Evolutionary conservation across 2,113 vertebrate species (phyloP), one percentile per base, ranked within the genome.

Genomic region (Passer domesticus): DNA sequence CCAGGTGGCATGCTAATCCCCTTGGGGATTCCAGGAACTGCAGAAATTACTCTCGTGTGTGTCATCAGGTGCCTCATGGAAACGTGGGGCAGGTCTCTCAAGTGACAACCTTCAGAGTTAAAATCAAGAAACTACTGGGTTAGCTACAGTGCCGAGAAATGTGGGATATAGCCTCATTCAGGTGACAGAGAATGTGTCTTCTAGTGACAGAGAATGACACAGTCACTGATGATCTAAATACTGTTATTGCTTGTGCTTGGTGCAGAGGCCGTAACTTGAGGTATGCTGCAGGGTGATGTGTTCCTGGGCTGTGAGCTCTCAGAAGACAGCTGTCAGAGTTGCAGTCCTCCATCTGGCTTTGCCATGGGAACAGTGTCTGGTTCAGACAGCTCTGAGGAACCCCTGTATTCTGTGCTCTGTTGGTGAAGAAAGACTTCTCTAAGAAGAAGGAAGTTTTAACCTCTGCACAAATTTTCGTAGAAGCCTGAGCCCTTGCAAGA

Each of bases 231-330:
- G 6, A 1, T 47, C 47, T 55, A 24, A 79, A 56, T 1, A 2
- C 22, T 58, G 0, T 22, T 3, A 0, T 7, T 21, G 52, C 55
- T 59, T 77, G 79, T 33, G 50, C 78, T 58, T 2, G 39, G 25
- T 41, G 82, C 75, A 19, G 72, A 77, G 85, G 50, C 76, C 0
- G 2, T 69, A 44, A 73, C 22, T 25, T n/a, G 60, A 87, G 86
- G 30, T 7, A 12, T 0, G 0, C 67, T 4, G 25, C 3, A 5
- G 41, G 22, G 31, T 1, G 14, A 20, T 1, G 70, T 0, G 0
- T 62, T 84, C 50, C 25, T 11, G 22, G 53, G 37, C 62, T 7
- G 24, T 2, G 35, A 69, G 39, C 39, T 52, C 30, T 37, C 10
- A 1, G 60, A 44, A 68, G 62, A 69, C 22, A 44, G 44, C 74